Conservation (phyloP, 2,888 invertebrate species). For the Alsophila aescularia region DNA sequence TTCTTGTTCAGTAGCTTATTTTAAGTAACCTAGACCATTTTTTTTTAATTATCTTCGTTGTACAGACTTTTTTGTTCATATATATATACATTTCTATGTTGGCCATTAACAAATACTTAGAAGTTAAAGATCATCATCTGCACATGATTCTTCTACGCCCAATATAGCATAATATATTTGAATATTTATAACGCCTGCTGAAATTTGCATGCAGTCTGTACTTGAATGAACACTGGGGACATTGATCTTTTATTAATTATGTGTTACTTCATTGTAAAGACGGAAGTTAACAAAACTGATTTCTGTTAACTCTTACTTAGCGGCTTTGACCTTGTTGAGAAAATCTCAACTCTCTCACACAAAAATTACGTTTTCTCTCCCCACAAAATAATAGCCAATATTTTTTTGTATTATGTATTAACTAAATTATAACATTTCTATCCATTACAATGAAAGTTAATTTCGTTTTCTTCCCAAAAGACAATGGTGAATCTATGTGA, state of each 20-base stretch:
- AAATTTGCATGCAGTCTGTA: constrained; percentile 8
- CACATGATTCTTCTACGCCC: neutral
- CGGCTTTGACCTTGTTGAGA: too few species aligned
- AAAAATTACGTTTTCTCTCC: too few species aligned
- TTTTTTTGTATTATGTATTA: neutral
- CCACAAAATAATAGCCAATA: neutral
- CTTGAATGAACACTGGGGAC: constrained; percentile 18
- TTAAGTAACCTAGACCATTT: too few species aligned
- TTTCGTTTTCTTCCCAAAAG: constrained; percentile 23
- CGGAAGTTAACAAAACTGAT: constrained; percentile 12
- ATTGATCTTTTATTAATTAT: constrained; percentile 32
- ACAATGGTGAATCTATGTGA: constrained; percentile 36
- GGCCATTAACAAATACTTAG: too few species aligned
- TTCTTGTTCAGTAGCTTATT: too few species aligned
- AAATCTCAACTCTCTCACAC: too few species aligned
- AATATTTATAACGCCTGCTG: constrained; percentile 17
- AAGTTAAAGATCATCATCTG: neutral
- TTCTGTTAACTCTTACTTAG: neutral
- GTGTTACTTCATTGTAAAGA: constrained; percentile 13
- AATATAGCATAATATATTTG: constrained; percentile 1
- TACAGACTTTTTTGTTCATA: too few species aligned
- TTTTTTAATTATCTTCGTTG: too few species aligned
- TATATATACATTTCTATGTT: too few species aligned
- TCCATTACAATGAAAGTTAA: constrained; percentile 36
- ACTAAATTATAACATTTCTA: constrained; percentile 15